Percentiles rank a stretch among this genome's conserved stretches.
Conservation (phyloP, 2,113 vertebrate genomes). For the Callipepla squamata region DNA sequence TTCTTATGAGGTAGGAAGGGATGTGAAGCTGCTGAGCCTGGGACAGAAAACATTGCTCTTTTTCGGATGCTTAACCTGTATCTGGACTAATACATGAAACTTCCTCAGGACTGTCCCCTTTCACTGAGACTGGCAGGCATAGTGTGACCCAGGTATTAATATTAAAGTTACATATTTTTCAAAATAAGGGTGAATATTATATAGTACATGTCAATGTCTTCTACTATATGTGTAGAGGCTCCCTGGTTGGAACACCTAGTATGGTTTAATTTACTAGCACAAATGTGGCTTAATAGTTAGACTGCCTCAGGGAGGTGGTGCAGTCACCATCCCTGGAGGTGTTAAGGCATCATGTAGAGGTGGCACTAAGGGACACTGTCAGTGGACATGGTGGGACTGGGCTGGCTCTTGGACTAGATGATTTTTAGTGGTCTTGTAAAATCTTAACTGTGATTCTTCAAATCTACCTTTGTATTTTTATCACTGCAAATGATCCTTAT, state of each 20-base stretch:
- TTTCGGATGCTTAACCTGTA: background rate
- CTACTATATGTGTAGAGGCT: no score
- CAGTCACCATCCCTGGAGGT: no score
- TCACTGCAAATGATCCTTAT: background rate
- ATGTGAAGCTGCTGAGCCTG: background rate
- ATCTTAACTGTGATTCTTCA: no score
- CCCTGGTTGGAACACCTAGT: background rate
- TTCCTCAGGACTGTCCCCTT: background rate
- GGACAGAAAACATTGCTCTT: background rate
- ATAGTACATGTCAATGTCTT: background rate
- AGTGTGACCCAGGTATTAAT: background rate
- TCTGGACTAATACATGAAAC: background rate
- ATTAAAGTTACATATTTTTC: background rate
- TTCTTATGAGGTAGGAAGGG: background rate
- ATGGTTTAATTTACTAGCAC: background rate
- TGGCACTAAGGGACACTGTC: no score
- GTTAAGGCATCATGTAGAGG: no score
- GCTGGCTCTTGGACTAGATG: no score
- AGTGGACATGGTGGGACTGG: no score
- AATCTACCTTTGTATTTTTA: background rate
- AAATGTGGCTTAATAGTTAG: background rate
- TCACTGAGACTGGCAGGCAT: background rate
- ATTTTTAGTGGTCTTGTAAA: no score
- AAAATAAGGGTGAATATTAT: background rate
- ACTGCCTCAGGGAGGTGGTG: background rate